Evolutionary conservation across 2,797 vertebrate species (phyloP).

Genomic region (Lacerta agilis): DNA sequence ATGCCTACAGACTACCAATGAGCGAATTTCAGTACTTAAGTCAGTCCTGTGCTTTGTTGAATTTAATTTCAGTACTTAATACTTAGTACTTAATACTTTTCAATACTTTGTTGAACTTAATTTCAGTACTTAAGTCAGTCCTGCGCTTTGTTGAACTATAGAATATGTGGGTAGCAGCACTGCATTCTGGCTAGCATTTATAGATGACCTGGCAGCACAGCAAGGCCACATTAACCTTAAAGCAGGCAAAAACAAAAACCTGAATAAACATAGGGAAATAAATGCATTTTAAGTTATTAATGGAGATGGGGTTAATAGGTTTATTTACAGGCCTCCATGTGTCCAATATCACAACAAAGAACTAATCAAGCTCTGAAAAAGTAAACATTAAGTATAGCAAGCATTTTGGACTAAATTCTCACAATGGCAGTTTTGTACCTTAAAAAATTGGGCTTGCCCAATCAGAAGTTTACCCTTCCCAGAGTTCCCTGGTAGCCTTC

Average conservation of each 20-base stretch:
- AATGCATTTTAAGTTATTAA: background rate
- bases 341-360: background rate
- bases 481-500: background rate
- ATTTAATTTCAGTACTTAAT: too few species aligned
- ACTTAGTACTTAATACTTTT: too few species aligned
- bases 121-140: slow-evolving; percentile 63
- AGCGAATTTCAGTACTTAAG: slow-evolving; percentile 61
- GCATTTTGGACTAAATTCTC: background rate
- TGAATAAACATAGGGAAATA: background rate
- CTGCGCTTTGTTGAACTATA: slow-evolving; percentile 60
- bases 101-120: too few species aligned
- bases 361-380: background rate
- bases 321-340: too few species aligned
- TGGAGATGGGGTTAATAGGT: background rate
- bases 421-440: background rate
- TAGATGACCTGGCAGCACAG: slow-evolving; percentile 40
- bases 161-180: slow-evolving; percentile 53
- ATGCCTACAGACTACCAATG: background rate
- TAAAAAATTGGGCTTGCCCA: background rate
- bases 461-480: background rate
- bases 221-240: background rate
- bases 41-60: too few species aligned
- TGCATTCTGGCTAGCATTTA: slow-evolving; percentile 67
- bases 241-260: background rate
- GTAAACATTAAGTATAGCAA: background rate